These are phyloP conservation scores for Anoplius nigerrimus DNA, from an alignment of 2,888 invertebrate species.

Conservation along the genomic window DNA sequence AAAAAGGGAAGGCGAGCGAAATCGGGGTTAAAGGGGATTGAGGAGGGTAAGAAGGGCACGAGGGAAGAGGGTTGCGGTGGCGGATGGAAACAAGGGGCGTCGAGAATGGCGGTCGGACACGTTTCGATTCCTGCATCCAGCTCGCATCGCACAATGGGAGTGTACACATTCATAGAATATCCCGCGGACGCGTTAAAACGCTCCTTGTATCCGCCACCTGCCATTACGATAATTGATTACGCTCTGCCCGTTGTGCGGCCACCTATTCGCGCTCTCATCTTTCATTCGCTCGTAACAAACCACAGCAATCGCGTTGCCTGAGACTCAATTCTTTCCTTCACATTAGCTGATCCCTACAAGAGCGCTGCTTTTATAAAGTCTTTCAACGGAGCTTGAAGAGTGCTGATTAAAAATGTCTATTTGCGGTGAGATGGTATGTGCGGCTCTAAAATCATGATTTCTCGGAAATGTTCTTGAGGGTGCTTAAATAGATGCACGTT, in stretches of 20 bases:
- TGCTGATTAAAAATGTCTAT: no score
- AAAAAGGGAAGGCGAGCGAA: conserved; percentile 9
- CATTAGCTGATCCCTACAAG: no score
- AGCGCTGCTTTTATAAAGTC: no score
- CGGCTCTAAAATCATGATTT: no score
- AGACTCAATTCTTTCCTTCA: no score
- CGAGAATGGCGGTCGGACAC: conserved; percentile 16
- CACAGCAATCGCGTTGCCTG: no score
- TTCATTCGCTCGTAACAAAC: no score
- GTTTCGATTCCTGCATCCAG: conserved; percentile 37
- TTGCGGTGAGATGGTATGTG: no score
- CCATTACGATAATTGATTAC: conserved; percentile 7
- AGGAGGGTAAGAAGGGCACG: not conserved
- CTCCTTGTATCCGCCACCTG: not conserved
- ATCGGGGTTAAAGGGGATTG: conserved; percentile 6
- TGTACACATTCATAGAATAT: not conserved
- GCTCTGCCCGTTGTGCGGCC: conserved; percentile 2
- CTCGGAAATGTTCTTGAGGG: no score
- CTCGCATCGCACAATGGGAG: not conserved
- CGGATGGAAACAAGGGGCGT: conserved; percentile 20
- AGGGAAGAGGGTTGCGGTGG: not conserved
- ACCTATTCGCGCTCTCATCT: not conserved
- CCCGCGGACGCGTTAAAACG: not conserved
- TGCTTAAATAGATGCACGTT: no score
- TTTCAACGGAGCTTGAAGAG: no score